A percentile compares a stretch with the other conserved stretches of the same genome.
These are phyloP conservation scores for Psilopogon haemacephalus DNA, from an alignment of 2,113 vertebrate species.

Conservation along the genomic window DNA sequence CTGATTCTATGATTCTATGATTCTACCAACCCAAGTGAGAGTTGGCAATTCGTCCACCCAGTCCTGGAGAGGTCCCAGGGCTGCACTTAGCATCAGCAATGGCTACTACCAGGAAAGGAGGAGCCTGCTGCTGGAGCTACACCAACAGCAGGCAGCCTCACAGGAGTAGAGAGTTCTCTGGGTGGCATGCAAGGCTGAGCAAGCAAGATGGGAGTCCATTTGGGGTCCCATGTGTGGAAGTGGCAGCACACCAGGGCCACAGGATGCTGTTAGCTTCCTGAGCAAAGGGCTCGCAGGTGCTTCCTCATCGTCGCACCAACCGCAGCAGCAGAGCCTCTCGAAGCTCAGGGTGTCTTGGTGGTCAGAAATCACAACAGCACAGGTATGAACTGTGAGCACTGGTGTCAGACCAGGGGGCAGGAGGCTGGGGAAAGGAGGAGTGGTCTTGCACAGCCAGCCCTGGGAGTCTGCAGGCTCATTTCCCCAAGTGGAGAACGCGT, in stretches of 20 bases:
- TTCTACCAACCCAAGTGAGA: background rate
- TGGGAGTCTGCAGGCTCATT: no score
- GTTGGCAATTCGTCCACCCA: background rate
- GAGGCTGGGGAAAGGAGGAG: no score
- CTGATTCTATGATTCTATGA: background rate
- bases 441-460: no score
- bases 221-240: background rate
- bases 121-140: background rate
- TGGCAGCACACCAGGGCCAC: background rate
- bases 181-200: no score
- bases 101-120: background rate
- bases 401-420: accelerated
- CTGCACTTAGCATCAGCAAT: background rate
- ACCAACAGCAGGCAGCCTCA: background rate
- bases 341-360: accelerated
- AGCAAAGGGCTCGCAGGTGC: background rate
- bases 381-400: background rate
- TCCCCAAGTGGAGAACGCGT: no score
- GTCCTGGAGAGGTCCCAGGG: background rate
- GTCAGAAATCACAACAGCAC: background rate
- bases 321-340: background rate
- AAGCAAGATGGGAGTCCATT: background rate
- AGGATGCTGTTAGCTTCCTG: background rate
- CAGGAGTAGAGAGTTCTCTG: background rate
- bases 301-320: background rate